Conservation (phyloP, 2,888 invertebrate genomes). For the Caradrina kadenii region DNA sequence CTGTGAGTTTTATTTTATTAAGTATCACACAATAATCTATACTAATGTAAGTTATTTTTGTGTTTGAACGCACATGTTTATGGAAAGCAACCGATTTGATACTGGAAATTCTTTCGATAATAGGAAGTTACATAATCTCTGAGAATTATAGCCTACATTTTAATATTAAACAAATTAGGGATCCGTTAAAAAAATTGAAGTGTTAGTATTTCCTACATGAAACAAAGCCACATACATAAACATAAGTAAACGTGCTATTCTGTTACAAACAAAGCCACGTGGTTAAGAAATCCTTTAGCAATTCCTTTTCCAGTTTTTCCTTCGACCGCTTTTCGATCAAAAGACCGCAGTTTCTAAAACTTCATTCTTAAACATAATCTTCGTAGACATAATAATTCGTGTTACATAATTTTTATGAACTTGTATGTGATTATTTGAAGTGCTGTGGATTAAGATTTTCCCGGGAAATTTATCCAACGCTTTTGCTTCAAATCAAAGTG, state of each 20-base stretch:
- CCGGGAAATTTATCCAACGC: too few species aligned
- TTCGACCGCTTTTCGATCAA: slow-evolving; percentile 70
- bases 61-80: too few species aligned
- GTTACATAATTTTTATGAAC: background rate
- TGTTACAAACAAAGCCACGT: slow-evolving; percentile 5
- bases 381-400: slow-evolving; percentile 53
- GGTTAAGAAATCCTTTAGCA: slow-evolving; percentile 3
- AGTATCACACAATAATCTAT: background rate
- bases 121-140: too few species aligned
- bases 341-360: slow-evolving; percentile 70
- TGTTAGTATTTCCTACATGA: background rate
- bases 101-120: too few species aligned
- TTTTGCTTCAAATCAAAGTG: too few species aligned
- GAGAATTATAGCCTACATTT: too few species aligned
- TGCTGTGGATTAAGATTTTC: too few species aligned
- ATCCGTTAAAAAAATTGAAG: too few species aligned
- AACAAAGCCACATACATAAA: background rate
- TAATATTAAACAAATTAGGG: too few species aligned
- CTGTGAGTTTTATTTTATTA: background rate
- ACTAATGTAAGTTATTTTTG: too few species aligned
- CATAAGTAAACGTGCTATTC: background rate
- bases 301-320: background rate
- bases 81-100: too few species aligned
- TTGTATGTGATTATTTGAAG: too few species aligned
- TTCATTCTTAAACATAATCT: slow-evolving; percentile 66